phyloP scores from a whole-genome alignment of 2,113 vertebrate species.

The Sula dactylatra region DNA sequence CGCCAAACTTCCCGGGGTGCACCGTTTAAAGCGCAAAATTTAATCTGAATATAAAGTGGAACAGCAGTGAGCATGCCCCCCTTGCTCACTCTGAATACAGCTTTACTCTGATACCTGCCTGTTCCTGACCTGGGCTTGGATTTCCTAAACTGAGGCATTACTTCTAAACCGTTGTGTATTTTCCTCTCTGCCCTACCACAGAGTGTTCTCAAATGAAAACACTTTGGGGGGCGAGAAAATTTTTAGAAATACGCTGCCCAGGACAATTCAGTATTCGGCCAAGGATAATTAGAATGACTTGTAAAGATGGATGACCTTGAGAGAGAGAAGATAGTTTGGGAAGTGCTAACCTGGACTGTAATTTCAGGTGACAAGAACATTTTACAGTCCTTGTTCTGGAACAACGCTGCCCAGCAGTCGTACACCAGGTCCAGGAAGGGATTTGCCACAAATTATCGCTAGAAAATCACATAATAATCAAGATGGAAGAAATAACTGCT shows the following conservation, averaged over 20 bases:
- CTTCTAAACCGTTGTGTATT: rapidly evolving
- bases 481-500: background rate
- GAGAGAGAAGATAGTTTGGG: background rate
- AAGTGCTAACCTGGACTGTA: background rate
- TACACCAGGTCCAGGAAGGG: background rate
- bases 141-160: background rate
- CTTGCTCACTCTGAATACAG: background rate
- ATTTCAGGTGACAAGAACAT: background rate
- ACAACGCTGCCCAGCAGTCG: background rate
- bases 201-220: background rate
- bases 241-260: background rate
- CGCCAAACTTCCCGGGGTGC: background rate
- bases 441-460: background rate
- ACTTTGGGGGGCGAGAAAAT: background rate
- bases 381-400: background rate
- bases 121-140: background rate
- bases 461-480: background rate
- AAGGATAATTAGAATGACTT: background rate
- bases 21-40: background rate
- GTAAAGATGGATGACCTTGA: background rate
- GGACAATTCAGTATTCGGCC: background rate
- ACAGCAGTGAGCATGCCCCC: background rate
- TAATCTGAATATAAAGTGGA: background rate
- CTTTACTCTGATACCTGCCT: background rate
- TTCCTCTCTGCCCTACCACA: background rate